Percentiles rank a stretch among this genome's conserved stretches.
Conservation (phyloP, 2,113 vertebrate species). For the Trogon surrucura region DNA sequence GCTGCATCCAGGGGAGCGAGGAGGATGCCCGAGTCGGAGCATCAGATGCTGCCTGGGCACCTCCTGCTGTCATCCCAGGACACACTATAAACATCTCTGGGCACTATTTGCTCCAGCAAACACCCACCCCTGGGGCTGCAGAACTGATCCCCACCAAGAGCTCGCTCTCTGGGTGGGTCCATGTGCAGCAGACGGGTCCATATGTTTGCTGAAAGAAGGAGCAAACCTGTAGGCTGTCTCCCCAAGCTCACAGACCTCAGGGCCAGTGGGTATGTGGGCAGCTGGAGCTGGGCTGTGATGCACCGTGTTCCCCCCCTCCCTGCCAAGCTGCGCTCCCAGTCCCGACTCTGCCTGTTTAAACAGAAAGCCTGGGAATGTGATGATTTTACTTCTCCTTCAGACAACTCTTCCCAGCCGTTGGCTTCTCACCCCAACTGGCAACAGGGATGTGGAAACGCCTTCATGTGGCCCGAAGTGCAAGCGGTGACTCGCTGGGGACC, state of each 20-base stretch:
- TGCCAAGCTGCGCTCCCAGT: background rate
- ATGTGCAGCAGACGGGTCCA: rapidly evolving
- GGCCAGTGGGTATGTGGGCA: background rate
- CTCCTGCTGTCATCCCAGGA: background rate
- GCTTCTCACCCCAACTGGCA: background rate
- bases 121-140: rapidly evolving
- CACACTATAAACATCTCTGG: background rate
- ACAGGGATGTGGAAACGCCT: background rate
- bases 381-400: background rate
- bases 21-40: rapidly evolving
- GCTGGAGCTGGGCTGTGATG: rapidly evolving
- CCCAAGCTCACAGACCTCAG: rapidly evolving
- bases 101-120: background rate
- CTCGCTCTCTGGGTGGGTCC: rapidly evolving
- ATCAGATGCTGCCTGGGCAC: background rate
- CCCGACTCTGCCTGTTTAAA: background rate
- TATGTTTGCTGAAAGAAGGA: background rate
- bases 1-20: rapidly evolving
- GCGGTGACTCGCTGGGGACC: background rate
- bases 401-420: background rate
- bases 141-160: rapidly evolving
- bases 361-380: background rate
- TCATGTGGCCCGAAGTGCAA: background rate
- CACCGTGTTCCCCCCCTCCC: background rate
- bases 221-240: background rate